Base-by-base conservation (phyloP, 2,888 invertebrate species). In the Drosophila lutescens region DNA sequence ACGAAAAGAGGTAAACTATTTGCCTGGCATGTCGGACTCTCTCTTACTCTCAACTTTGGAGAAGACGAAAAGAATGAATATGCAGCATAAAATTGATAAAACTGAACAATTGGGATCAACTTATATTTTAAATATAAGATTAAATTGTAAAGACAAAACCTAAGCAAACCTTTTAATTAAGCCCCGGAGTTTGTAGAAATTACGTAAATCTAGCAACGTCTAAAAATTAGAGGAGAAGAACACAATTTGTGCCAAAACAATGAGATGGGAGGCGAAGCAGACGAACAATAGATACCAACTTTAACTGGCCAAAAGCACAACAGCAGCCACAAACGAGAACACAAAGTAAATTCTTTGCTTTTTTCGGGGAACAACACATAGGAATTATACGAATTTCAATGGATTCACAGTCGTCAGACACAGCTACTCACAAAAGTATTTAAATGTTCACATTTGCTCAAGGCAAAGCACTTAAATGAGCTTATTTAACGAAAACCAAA, bases 51-150 rank as follows among this genome's bases (percentile, higher is more conserved):
- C 67, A 80, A 61, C 84, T 80, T 76, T 51, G 57, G 76, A 34
- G 73, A 60, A 62, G 84, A 78, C 69, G 68, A 77, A 73, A 72
- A 82, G 77, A 87, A 85, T 87, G 84, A 86, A 76, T 56, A 74
- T 73, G 83, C 83, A 88, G 85, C 84, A 76, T 88, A 73, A 84
- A 85, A 87, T 85, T 85, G 85, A 89, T 87, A 90, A 91, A 91
- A 91, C 91, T 91, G 91, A 91, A 91, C 90, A 91, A 91, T 92
- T 91, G 92, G 91, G 91, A 92, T 91, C 92, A 91, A 91, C 91
- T 91, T 92, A 91, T 91, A 91, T 91, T 90, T 90, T 78, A 89
- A 89, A 90, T 91, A 90, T 91, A 90, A 91, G 88, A 83, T 86
- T 83, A 90, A 86, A 89, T 85, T 89, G 83, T 84, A 88, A 81